phyloP scores from a whole-genome alignment of 1,140 invertebrate genomes.

The Eulimnadia texana region DNA sequence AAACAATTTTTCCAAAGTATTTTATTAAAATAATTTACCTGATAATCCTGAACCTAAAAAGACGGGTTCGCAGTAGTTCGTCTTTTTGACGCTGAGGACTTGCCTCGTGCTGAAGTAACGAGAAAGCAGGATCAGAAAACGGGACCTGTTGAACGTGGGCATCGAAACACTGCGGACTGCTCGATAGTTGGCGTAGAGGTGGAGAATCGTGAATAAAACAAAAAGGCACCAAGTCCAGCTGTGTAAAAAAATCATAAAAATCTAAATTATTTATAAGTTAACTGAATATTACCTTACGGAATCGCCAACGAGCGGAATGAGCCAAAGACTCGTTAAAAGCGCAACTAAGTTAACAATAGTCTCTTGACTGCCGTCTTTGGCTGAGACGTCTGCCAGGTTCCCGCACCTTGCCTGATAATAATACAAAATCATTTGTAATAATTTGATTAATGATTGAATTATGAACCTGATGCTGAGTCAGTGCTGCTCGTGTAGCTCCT shows the following conservation, averaged over 20 bases:
- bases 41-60: slow-evolving; percentile 33
- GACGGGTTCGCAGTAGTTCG: slow-evolving; percentile 44
- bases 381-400: slow-evolving; percentile 85
- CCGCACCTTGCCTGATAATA: slow-evolving; percentile 50
- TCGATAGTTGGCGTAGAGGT: slow-evolving; percentile 71
- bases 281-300: slow-evolving; percentile 20
- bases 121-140: slow-evolving; percentile 49
- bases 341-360: slow-evolving; percentile 81
- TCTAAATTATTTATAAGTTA: not conserved
- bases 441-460: too few species aligned
- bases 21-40: slow-evolving; percentile 23
- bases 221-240: slow-evolving; percentile 53
- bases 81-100: slow-evolving; percentile 32
- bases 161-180: slow-evolving; percentile 61
- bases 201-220: slow-evolving; percentile 54
- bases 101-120: slow-evolving; percentile 38
- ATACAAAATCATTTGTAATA: slow-evolving; percentile 8
- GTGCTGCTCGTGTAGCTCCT: slow-evolving; percentile 74
- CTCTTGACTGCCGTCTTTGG: slow-evolving; percentile 93
- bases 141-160: slow-evolving; percentile 59
- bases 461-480: slow-evolving; percentile 72
- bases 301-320: slow-evolving; percentile 52
- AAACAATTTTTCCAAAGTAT: not conserved
- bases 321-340: slow-evolving; percentile 55
- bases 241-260: slow-evolving; percentile 23